Evolutionary conservation across 2,113 vertebrate genomes (phyloP), one percentile per base, ranked within the genome.

Genomic region (Ptychochromis oligacanthus): DNA sequence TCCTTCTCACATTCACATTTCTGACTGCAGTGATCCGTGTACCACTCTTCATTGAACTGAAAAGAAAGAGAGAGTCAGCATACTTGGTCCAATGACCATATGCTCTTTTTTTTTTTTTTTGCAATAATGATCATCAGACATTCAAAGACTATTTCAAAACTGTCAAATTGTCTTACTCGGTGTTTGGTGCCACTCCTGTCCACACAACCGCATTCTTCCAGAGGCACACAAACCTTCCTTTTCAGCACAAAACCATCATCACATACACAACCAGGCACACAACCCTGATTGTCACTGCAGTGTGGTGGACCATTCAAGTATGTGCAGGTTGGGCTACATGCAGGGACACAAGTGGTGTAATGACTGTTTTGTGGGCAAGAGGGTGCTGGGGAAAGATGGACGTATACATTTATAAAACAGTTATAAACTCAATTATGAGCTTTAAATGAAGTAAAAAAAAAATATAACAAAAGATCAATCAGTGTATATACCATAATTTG

Each of bases 31-130:
- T 94, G 90, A 46, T 82, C 52, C 5, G 90, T 96, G 89, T 96
- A 87, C 96, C 96, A 97, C n/a, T 79, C 93, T 52, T 97, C 96
- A 34, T 93, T 93, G 64, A 96, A 94, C 97, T 97, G 90, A 14
- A 62, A 81, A 54, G 3, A 75, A 58, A 62, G 7, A 78, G 2
- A 80, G 9, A 62, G 40, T 67, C 10, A 80, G 60, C 36, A 58
- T 28, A 83, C 5, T 26, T 22, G n/a, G n/a, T n/a, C n/a, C n/a
- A n/a, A n/a, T n/a, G 11, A 31, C 65, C 46, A 72, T 12, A 2
- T 4, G 34, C 38, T 46, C 38, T 14, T 59, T 34, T 28, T 28
- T 20, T 49, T 60, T 61, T 38, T 61, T 34, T n/a, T n/a, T n/a
- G 36, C 36, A 65, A 7, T 40, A 18, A 18, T 49, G 6, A 28